Evolutionary conservation across 2,797 vertebrate genomes (phyloP).

Genomic region (Sebastolobus altivelis): DNA sequence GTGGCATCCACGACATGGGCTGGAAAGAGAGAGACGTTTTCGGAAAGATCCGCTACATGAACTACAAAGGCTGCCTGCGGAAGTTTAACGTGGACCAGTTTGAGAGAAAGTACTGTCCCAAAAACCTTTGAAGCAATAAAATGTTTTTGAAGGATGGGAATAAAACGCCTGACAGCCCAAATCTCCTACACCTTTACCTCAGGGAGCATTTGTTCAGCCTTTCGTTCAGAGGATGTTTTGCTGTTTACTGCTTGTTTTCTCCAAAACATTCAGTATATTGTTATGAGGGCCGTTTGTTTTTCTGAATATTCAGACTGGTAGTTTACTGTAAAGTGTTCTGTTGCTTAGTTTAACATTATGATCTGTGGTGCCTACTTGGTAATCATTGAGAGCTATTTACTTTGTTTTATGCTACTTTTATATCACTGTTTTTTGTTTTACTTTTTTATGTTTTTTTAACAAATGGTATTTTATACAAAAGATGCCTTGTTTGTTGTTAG

Average conservation of each 20-base stretch:
- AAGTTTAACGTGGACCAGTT: slow-evolving; percentile 90
- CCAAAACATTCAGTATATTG: neutral
- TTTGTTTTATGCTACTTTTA: neutral
- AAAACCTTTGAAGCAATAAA: slow-evolving; percentile 25
- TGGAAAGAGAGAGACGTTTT: slow-evolving; percentile 90
- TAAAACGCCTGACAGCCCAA: slow-evolving; percentile 1
- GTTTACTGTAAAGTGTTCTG: neutral
- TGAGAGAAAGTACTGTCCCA: slow-evolving; percentile 83
- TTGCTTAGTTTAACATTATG: neutral
- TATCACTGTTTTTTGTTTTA: neutral
- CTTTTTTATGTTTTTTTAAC: too few relatives aligned
- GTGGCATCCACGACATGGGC: slow-evolving; percentile 92
- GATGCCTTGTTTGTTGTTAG: neutral
- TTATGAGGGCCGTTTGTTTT: neutral
- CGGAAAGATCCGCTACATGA: slow-evolving; percentile 95
- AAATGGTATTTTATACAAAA: neutral
- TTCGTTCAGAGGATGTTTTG: neutral
- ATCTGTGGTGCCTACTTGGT: neutral
- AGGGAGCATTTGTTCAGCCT: slow-evolving; percentile 8
- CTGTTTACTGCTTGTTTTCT: neutral
- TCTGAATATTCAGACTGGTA: slow-evolving; percentile 4
- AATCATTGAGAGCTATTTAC: neutral
- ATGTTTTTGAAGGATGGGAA: neutral
- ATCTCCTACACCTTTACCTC: slow-evolving; percentile 3
- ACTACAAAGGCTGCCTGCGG: slow-evolving; percentile 92